phyloP scores from a whole-genome alignment of 2,797 vertebrate species.

The Coccyzus lansbergi region DNA sequence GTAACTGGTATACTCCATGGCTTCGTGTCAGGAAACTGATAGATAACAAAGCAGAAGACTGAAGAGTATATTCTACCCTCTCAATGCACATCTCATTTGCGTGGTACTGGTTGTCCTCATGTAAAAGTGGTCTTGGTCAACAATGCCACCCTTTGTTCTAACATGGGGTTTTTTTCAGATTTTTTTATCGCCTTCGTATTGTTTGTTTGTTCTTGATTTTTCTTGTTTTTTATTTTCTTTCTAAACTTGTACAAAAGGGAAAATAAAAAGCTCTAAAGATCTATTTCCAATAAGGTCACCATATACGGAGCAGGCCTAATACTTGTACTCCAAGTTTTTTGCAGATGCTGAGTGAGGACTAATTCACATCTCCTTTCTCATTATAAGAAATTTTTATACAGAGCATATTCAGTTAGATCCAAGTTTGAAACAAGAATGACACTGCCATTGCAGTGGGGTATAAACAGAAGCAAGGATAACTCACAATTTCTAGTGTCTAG shows the following conservation, averaged over 20 bases:
- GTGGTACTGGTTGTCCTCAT: neutral
- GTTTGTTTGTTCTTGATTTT: fast-evolving
- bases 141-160: neutral
- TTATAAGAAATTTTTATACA: neutral
- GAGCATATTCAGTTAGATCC: neutral
- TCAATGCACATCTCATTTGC: neutral
- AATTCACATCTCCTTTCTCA: neutral
- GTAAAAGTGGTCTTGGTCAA: neutral
- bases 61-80: neutral
- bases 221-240: neutral
- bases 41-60: neutral
- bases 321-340: neutral
- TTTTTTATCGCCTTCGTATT: too few relatives aligned
- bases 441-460: neutral
- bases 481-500: neutral
- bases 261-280: neutral
- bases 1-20: fast-evolving
- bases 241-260: neutral
- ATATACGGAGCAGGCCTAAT: fast-evolving
- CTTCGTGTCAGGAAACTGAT: neutral
- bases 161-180: fast-evolving
- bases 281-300: neutral
- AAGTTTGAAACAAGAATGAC: neutral
- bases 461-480: neutral
- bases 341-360: fast-evolving